Base-by-base conservation (phyloP, 2,888 invertebrate species). In the Campoletis raptor region DNA sequence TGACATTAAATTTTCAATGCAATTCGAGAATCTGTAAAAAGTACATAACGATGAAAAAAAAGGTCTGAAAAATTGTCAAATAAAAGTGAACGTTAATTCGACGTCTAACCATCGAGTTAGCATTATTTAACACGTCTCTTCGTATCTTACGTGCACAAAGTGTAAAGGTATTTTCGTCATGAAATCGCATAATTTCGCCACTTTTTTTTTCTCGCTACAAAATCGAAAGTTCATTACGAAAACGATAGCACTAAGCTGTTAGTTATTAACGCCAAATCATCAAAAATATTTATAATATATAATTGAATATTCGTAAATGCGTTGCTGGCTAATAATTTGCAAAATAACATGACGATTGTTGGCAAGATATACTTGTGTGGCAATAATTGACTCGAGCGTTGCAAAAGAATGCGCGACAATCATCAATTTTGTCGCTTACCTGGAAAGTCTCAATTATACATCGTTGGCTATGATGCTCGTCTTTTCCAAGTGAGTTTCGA, bases 331-430 rank as follows among this genome's bases (percentile, higher is more conserved):
- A 77, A 77, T 70, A 40, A 37, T 12, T 42, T 18, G 48, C 48
- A 77, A 37, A 76, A 57, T 70, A 70, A 10, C 64, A 57, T 30
- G 48, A 66, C 72, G 21, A 21, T 67, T 73, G 67, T 24, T 45
- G 52, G 67, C 48, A 15, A 69, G n/a, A 30, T n/a, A 21, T 21
- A 30, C 36, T 45, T 45, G 66, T 66, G 74, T 70, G 42, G 74
- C 76, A 81, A 81, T 52, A 15, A n/a, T n/a, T n/a, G 12, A 76
- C 24, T 42, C 80, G 80, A 81, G 57, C 45, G 79, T 73, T 74
- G 69, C 48, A 61, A 69, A 57, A 76, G 70, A 85, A 85, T 76
- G 74, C 69, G 73, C 48, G 74, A 54, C 70, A 64, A 48, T 70
- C 80, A 24, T 78, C 70, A 64, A 42, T 66, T 69, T 69, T 57